A percentile compares a stretch with the other conserved stretches of the same genome.
Evolutionary conservation across 1,140 invertebrate genomes (phyloP).

Genomic region (Ostrea denselamellosa): DNA sequence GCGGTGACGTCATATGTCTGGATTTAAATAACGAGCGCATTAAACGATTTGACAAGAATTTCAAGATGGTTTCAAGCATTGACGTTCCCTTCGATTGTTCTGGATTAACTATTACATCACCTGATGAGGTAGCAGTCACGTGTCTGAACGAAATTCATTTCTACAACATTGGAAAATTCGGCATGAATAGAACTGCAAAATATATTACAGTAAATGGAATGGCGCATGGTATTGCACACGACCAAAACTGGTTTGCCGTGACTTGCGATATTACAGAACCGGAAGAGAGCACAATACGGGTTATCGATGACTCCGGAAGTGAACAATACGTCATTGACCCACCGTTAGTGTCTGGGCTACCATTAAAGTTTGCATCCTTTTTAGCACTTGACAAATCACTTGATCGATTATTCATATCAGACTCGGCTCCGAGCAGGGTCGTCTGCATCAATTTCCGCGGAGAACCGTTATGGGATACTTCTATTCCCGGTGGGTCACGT

Average conservation of each 20-base stretch:
- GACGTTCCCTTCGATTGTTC: constrained; percentile 42
- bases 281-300: constrained; percentile 39
- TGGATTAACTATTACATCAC: constrained; percentile 41
- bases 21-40: constrained; percentile 50
- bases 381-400: constrained; percentile 10
- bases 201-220: constrained; percentile 41
- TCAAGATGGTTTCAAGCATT: constrained; percentile 14
- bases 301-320: constrained; percentile 46
- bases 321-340: constrained; percentile 44
- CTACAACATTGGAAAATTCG: constrained; percentile 50
- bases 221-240: constrained; percentile 42
- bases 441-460: constrained; percentile 41
- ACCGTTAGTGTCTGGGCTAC: neutral
- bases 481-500: constrained; percentile 38
- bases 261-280: constrained; percentile 42
- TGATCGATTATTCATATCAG: constrained; percentile 34
- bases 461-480: constrained; percentile 33
- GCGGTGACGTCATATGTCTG: constrained; percentile 44
- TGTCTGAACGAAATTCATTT: constrained; percentile 53
- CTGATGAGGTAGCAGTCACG: constrained; percentile 49
- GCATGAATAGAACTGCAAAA: constrained; percentile 49
- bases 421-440: constrained; percentile 21
- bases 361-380: constrained; percentile 6
- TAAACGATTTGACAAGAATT: constrained; percentile 48
- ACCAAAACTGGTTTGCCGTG: constrained; percentile 42